Percentiles rank a stretch among this genome's conserved stretches.
Conservation (phyloP, 2,888 invertebrate species). For the Amitus sp. region DNA sequence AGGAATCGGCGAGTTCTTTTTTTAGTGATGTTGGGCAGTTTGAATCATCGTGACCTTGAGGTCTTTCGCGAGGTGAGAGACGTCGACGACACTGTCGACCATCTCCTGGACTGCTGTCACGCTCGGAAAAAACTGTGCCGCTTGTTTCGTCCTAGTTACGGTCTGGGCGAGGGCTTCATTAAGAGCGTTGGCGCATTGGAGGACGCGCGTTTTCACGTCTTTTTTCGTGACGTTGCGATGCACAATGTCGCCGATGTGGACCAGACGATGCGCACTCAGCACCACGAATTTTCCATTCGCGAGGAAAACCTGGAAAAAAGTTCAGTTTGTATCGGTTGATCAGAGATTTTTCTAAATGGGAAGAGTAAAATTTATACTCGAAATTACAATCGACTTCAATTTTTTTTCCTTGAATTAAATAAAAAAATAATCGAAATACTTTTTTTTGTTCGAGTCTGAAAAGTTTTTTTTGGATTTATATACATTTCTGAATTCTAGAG, state of each 20-base stretch:
- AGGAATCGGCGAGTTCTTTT: too few species aligned
- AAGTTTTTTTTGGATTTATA: too few species aligned
- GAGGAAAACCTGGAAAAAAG: slow-evolving; percentile 72
- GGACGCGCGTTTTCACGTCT: slow-evolving; percentile 77
- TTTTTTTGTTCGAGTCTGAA: too few species aligned
- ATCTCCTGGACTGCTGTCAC: slow-evolving; percentile 91
- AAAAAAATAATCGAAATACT: too few species aligned
- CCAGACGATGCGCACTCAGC: slow-evolving; percentile 91
- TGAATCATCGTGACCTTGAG: slow-evolving; percentile 80
- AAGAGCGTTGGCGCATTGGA: slow-evolving; percentile 81
- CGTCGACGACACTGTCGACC: slow-evolving; percentile 89
- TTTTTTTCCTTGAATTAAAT: too few species aligned
- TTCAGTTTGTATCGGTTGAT: too few species aligned
- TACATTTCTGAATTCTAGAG: too few species aligned
- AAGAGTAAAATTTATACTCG: too few species aligned
- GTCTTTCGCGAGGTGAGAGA: slow-evolving; percentile 85
- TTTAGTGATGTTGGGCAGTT: slow-evolving; percentile 70
- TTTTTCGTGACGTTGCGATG: slow-evolving; percentile 84
- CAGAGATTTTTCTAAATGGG: too few species aligned
- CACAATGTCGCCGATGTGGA: slow-evolving; percentile 94
- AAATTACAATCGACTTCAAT: too few species aligned
- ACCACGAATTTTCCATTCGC: slow-evolving; percentile 95
- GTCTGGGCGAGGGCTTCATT: slow-evolving; percentile 84
- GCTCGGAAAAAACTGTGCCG: slow-evolving; percentile 91
- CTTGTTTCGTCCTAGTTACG: slow-evolving; percentile 89